Percentiles rank a stretch among this genome's conserved stretches.
These are phyloP conservation scores for Trochalopteron elliotii DNA, from an alignment of 2,113 vertebrate genomes.

Conservation along the genomic window DNA sequence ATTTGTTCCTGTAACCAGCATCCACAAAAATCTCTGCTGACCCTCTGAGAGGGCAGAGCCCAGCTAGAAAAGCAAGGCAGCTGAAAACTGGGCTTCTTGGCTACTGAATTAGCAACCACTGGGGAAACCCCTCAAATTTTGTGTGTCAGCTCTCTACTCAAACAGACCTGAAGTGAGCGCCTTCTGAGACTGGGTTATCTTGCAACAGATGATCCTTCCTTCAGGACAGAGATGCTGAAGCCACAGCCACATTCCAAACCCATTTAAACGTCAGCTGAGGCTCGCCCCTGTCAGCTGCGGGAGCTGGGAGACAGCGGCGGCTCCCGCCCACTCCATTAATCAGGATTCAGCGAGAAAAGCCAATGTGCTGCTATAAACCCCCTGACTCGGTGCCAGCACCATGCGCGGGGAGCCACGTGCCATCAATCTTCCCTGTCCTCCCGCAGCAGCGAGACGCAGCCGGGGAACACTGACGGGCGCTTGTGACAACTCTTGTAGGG, in stretches of 20 bases:
- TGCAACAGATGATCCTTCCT: constrained; percentile 51
- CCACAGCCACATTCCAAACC: constrained; percentile 37
- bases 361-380: constrained; percentile 16
- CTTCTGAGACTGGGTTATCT: not conserved
- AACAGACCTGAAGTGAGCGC: not conserved
- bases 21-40: not conserved
- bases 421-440: not conserved
- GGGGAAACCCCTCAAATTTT: not conserved
- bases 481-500: not conserved
- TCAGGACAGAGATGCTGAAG: constrained; percentile 47
- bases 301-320: constrained; percentile 49
- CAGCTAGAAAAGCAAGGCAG: not conserved
- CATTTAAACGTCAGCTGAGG: constrained; percentile 47
- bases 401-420: not conserved
- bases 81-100: not conserved
- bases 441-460: not conserved
- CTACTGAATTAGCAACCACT: not conserved
- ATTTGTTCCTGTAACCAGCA: not conserved
- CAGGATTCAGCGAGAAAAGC: constrained; percentile 58
- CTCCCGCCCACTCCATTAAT: constrained; percentile 57
- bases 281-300: constrained; percentile 30
- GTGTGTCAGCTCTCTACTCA: not conserved
- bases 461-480: not conserved
- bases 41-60: not conserved
- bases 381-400: constrained; percentile 19